Base-by-base conservation (phyloP, 2,797 vertebrate species). In the Phoebastria nigripes region DNA sequence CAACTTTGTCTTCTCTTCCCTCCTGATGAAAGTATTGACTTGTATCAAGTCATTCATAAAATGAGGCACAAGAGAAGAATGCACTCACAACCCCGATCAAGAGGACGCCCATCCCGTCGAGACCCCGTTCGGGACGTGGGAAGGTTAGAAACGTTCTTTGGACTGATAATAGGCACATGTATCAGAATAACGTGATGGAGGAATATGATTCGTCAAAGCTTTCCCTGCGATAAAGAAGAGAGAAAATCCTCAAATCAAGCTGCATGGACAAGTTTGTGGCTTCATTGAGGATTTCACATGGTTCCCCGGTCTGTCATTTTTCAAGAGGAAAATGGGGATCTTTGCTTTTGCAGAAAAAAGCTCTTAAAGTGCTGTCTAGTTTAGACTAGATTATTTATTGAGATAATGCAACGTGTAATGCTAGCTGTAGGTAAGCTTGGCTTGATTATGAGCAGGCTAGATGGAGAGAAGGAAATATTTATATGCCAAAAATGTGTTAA, bases 121-220 rank as follows among this genome's bases (percentile, higher is more conserved):
- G 99, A 99, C 97, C 98, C 98, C 16, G 98, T 98, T 95, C 98
- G 98, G 94, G 99, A 99, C 96, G 99, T 99, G 99, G 99, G 99
- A 99, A 99, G 99, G 99, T 99, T 99, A 99, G 99, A 99, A 99
- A 99, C 98, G 98, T 99, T 99, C 98, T 99, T 99, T 99, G 98
- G 99, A 99, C 99, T 98, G 98, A 98, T 99, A 99, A 96, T 98
- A 98, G 98, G 98, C 98, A 98, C 98, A 98, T 98, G 97, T 98
- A 91, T 98, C 98, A 98, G 98, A 98, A 98, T 99, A 98, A 98
- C 98, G 92, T 99, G 98, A 99, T 97, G 98, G 98, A 98, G 98
- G 97, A 98, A 98, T 98, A 52, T 98, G 97, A 98, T 98, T 98
- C 98, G 97, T 98, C 98, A 98, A 97, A 98, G 97, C 98, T 98